A percentile compares a stretch with the other conserved stretches of the same genome.
Evolutionary conservation across 1,140 invertebrate species (phyloP).

Genomic region (Anthonomus grandis): DNA sequence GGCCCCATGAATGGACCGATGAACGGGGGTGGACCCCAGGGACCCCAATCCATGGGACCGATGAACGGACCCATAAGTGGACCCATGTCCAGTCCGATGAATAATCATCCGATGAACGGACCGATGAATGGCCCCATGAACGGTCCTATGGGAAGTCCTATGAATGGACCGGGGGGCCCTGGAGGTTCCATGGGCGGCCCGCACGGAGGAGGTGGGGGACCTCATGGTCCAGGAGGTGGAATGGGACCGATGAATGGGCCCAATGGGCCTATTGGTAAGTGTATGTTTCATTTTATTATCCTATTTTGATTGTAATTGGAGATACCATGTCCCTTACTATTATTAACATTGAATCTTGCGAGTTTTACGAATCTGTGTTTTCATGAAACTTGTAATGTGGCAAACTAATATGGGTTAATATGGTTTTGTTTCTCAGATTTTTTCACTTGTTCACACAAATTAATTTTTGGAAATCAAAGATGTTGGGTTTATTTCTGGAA

Average conservation of each 20-base stretch:
- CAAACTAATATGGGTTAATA: no score
- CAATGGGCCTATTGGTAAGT: slow-evolving; percentile 21
- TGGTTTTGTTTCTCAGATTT: no score
- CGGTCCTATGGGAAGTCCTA: slow-evolving; percentile 39
- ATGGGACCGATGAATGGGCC: slow-evolving; percentile 22
- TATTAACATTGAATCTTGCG: no score
- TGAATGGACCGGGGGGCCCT: slow-evolving; percentile 42
- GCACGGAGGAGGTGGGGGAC: neutral
- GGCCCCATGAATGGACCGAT: slow-evolving; percentile 69
- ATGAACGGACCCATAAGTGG: slow-evolving; percentile 25
- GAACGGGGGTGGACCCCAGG: slow-evolving; percentile 50
- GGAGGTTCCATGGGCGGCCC: neutral
- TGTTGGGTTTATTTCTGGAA: no score
- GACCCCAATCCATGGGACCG: slow-evolving; percentile 54
- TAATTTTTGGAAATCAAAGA: no score
- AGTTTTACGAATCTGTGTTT: no score
- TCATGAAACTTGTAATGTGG: no score
- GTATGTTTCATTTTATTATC: slow-evolving; percentile 1
- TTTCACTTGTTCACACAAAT: no score
- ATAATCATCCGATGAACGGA: slow-evolving; percentile 38
- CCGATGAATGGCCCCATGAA: slow-evolving; percentile 42
- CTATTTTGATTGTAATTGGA: neutral
- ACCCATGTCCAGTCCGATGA: slow-evolving; percentile 43
- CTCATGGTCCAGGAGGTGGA: slow-evolving; percentile 8
- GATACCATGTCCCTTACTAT: no score